Conservation (phyloP, 1,140 invertebrate species). For the Plectus sambesii region DNA sequence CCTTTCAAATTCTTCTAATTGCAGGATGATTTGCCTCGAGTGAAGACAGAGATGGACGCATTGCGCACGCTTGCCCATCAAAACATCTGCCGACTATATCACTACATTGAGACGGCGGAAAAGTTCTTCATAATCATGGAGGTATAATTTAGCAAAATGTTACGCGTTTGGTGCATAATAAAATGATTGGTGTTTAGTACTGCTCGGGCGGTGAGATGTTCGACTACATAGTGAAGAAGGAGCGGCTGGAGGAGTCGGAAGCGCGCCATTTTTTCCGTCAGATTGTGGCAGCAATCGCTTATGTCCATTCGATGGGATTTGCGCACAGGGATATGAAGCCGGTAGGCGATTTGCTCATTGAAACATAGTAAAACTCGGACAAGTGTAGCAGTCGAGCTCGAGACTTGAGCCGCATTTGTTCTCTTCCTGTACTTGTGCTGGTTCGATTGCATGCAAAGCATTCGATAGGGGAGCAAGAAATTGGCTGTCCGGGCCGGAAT, state of each 20-base stretch:
- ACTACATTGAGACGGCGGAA: conserved; percentile 64
- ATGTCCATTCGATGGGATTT: conserved; percentile 62
- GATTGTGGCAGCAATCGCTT: conserved; percentile 65
- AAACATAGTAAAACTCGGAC: conserved; percentile 1
- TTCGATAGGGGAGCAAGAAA: conserved; percentile 10
- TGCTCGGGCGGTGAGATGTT: conserved; percentile 71
- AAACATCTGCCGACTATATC: conserved; percentile 66
- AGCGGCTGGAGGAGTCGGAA: conserved; percentile 59
- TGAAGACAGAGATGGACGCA: conserved; percentile 66
- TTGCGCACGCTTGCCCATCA: conserved; percentile 66
- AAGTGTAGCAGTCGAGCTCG: too few species aligned
- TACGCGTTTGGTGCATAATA: conserved; percentile 9
- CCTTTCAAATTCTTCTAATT: conserved; percentile 31
- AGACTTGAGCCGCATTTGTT: too few species aligned
- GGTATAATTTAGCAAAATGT: conserved; percentile 40
- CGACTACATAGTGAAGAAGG: conserved; percentile 68
- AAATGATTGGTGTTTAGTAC: conserved; percentile 50
- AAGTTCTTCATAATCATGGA: conserved; percentile 64
- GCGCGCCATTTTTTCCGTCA: conserved; percentile 63
- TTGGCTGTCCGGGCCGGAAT: too few species aligned
- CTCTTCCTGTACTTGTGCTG: too few species aligned
- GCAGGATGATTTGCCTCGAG: conserved; percentile 65
- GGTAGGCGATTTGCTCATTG: conserved; percentile 49
- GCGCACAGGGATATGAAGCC: conserved; percentile 72
- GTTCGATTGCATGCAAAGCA: background rate